Conservation (phyloP, 2,113 vertebrate genomes). For the Zootoca vivipara region DNA sequence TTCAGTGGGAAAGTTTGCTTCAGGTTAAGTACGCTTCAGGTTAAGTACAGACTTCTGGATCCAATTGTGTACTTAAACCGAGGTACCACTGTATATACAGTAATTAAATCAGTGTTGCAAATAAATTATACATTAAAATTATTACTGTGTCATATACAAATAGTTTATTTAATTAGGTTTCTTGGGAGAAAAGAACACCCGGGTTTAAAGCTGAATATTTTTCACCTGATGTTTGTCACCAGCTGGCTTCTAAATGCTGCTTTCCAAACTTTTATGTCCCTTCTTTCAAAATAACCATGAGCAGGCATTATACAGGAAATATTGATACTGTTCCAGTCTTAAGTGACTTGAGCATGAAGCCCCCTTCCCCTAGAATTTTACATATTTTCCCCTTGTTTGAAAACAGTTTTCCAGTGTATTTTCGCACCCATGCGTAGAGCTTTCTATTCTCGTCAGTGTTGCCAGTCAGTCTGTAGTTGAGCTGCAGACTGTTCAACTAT, state of each 20-base stretch:
- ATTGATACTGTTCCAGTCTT: constrained; percentile 53
- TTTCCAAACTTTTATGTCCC: constrained; percentile 34
- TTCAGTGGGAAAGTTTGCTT: no score
- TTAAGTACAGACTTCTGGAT: no score
- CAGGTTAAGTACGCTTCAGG: no score
- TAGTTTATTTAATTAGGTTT: background rate
- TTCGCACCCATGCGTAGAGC: constrained; percentile 27
- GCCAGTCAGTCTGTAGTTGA: constrained; percentile 39
- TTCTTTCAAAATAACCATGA: constrained; percentile 49
- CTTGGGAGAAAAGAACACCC: background rate
- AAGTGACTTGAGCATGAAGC: constrained; percentile 48
- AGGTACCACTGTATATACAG: background rate
- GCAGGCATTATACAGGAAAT: constrained; percentile 51
- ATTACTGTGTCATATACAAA: background rate
- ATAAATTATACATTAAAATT: background rate
- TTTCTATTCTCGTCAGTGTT: constrained; percentile 51
- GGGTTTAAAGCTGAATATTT: constrained; percentile 28
- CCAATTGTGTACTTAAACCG: no score
- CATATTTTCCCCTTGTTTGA: constrained; percentile 32
- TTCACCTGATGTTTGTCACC: constrained; percentile 50
- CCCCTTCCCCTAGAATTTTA: constrained; percentile 4
- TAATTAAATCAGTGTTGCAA: background rate
- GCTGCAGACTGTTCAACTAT: background rate
- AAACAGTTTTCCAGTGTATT: constrained; percentile 52
- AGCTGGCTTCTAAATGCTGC: constrained; percentile 39